Evolutionary conservation across 2,113 vertebrate genomes (phyloP).

Genomic region (Rhombomys opimus): DNA sequence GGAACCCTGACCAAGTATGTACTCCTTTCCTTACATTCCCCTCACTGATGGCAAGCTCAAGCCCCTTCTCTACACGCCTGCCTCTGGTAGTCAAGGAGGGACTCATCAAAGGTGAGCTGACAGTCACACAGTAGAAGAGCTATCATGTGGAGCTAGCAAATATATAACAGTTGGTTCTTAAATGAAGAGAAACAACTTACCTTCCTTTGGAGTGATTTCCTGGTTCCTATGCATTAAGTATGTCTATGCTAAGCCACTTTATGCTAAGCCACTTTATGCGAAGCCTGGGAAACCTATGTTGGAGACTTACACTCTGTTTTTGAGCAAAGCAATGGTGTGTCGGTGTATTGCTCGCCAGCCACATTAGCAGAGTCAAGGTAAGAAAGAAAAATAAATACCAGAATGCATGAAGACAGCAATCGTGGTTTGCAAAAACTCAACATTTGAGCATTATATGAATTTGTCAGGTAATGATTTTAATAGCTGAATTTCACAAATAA

Average conservation of each 20-base stretch:
- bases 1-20: background rate
- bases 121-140: background rate
- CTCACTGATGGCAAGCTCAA: background rate
- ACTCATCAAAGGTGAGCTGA: background rate
- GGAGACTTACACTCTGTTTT: accelerated
- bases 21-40: background rate
- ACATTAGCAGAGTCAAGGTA: background rate
- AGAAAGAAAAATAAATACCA: background rate
- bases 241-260: background rate
- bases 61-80: background rate
- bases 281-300: background rate
- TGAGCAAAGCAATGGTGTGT: background rate
- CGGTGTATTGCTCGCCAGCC: background rate
- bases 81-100: background rate
- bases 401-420: background rate
- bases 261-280: background rate
- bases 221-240: background rate
- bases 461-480: background rate
- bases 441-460: background rate
- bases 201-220: background rate
- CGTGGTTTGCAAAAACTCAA: background rate
- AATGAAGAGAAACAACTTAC: background rate
- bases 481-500: background rate
- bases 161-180: background rate
- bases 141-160: background rate